Base-by-base conservation (phyloP, 1,140 invertebrate genomes). In the Lordiphosa stackelbergi region DNA sequence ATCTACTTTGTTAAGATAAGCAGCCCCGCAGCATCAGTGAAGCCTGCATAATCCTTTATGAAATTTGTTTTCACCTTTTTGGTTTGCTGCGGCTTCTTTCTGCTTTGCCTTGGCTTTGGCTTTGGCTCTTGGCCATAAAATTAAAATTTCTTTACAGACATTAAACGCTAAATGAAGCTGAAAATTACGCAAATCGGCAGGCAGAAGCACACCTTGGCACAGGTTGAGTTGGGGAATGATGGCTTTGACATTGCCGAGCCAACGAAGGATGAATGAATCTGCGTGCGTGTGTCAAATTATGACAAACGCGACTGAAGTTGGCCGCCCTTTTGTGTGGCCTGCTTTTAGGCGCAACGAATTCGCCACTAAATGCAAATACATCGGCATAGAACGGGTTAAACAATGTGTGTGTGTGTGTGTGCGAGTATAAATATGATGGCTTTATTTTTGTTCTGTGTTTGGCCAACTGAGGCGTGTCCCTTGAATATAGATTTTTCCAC, bases 151-250 rank as follows among this genome's bases (percentile, higher is more conserved):
- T 79, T 85, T 79, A 85, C 83, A 85, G 79, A 73, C 83, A 85
- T 85, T 85, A 83, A 83, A 85, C 68, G 78, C 83, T 75, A 78
- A 85, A 85, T 85, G 83, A 85, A 85, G 68, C 83, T 83, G 83
- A 85, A 85, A 85, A 85, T 85, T 83, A 84, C 83, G 78, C 73
- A 85, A 85, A 85, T 83, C 77, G 78, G 55, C 59, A 55, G 52
- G 38, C 65, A 52, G 31, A 34, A 42, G 35, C 35, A 49, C 42
- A 64, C 62, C 71, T 79, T 68, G 42, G 19, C 46, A 53, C 45
- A 1, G 13, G 49, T 13, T 42, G 28, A 31, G 24, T 0, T 8
- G 38, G 19, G 8, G 24, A 12, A 16, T 1, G 3, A 36, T 78
- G 73, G 73, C 73, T 73, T 81, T 81, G 71, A 79, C 66, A 68